Conservation (phyloP, 2,888 invertebrate species). For the Melanchra persicariae region DNA sequence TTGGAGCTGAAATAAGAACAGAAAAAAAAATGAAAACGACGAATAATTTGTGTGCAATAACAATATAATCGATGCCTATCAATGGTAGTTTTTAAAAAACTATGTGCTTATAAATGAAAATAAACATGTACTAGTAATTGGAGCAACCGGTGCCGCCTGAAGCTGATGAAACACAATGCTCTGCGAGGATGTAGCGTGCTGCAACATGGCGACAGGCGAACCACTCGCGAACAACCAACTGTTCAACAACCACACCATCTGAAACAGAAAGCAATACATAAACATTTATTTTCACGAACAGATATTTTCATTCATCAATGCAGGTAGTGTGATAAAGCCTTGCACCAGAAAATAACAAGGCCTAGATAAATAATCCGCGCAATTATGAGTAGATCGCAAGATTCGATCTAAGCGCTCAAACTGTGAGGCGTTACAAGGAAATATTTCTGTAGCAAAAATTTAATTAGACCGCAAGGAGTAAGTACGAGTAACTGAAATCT, state of each 20-base stretch:
- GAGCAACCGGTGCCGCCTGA: slow-evolving; percentile 66
- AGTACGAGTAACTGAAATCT: not conserved
- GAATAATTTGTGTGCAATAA: no score
- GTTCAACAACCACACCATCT: slow-evolving; percentile 75
- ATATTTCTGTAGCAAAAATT: no score
- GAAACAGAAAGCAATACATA: slow-evolving; percentile 18
- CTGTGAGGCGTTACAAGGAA: not conserved
- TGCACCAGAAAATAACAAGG: not conserved
- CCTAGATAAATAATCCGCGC: slow-evolving; percentile 1
- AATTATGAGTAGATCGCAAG: not conserved
- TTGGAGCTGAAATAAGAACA: slow-evolving; percentile 43
- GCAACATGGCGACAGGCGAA: slow-evolving; percentile 83
- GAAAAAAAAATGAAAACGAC: no score
- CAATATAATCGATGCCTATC: no score
- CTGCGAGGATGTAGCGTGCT: slow-evolving; percentile 85
- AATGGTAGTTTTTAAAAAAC: no score
- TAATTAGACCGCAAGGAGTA: not conserved
- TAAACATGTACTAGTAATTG: slow-evolving; percentile 65
- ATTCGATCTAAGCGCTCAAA: not conserved
- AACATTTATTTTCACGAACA: not conserved
- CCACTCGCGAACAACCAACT: slow-evolving; percentile 72
- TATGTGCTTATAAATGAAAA: not conserved
- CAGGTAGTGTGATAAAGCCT: not conserved
- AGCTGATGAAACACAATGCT: slow-evolving; percentile 80
- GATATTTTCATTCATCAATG: not conserved